A percentile compares a stretch with the other conserved stretches of the same genome.
Conservation (phyloP, 2,797 vertebrate genomes). For the Telmatherina bonti region DNA sequence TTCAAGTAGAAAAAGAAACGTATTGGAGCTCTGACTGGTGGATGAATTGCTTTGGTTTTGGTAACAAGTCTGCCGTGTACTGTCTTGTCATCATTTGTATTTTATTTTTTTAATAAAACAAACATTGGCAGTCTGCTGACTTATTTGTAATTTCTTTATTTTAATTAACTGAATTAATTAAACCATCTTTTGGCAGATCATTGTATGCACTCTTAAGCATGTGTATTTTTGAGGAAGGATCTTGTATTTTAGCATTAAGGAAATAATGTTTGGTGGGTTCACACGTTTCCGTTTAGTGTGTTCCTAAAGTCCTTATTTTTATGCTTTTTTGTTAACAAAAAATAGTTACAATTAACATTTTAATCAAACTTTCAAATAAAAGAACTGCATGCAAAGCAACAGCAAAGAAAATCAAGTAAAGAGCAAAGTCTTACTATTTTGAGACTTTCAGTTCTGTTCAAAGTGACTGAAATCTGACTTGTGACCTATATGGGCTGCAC, state of each 20-base stretch:
- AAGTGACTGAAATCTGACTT: too few species aligned
- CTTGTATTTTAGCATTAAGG: too few species aligned
- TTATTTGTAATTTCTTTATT: constrained; percentile 2
- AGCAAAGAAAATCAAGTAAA: too few species aligned
- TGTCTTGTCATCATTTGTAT: constrained; percentile 85
- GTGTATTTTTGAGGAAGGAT: background rate
- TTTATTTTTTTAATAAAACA: constrained; percentile 88
- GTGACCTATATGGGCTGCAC: too few species aligned
- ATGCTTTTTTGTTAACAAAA: background rate
- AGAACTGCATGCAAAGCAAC: too few species aligned
- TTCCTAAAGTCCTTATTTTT: background rate
- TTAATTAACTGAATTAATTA: background rate
- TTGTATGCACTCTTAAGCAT: background rate
- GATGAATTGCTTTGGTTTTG: constrained; percentile 61
- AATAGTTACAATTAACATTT: too few species aligned
- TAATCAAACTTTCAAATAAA: too few species aligned
- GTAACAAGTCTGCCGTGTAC: constrained; percentile 78
- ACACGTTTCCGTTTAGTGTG: too few species aligned
- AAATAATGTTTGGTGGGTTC: too few species aligned
- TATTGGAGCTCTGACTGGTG: constrained; percentile 63
- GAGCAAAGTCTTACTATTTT: too few species aligned
- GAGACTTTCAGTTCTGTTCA: too few species aligned
- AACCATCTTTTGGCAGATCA: background rate
- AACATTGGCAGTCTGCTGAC: constrained; percentile 66
- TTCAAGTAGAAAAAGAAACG: constrained; percentile 36